Conservation (phyloP, 92 coral and sea anemone genomes). For the Zoanthus solanderi region DNA sequence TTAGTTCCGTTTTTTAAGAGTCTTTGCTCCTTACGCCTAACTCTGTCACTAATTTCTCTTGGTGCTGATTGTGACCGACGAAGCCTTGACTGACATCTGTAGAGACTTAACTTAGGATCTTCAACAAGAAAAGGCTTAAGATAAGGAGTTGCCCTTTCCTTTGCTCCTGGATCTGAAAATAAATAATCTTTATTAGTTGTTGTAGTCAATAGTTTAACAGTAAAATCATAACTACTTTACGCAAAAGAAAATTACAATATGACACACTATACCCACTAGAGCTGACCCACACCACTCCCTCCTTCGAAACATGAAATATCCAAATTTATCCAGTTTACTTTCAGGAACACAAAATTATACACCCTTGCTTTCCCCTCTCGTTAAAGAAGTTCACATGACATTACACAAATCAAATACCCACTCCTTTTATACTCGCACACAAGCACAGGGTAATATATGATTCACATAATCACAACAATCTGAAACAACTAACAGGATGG, state of each 20-base stretch:
- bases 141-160: slow-evolving; percentile 87
- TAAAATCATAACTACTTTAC: not conserved
- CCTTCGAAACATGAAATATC: not conserved
- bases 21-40: slow-evolving; percentile 45
- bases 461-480: not conserved
- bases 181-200: not conserved
- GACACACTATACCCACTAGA: no score
- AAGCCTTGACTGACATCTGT: slow-evolving; percentile 77
- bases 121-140: slow-evolving; percentile 84
- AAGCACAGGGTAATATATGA: not conserved
- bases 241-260: no score
- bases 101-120: slow-evolving; percentile 89
- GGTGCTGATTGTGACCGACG: slow-evolving; percentile 92
- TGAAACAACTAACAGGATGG: not conserved
- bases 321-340: not conserved
- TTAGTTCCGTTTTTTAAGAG: slow-evolving; percentile 12
- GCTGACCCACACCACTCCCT: not conserved
- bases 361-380: not conserved
- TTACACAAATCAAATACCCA: not conserved
- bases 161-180: slow-evolving; percentile 86
- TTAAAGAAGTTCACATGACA: not conserved
- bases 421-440: not conserved
- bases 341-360: not conserved
- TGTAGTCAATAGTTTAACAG: not conserved
- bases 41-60: slow-evolving; percentile 59